Evolutionary conservation across 1,140 invertebrate species (phyloP).

Genomic region (Drosophila pruinosa): DNA sequence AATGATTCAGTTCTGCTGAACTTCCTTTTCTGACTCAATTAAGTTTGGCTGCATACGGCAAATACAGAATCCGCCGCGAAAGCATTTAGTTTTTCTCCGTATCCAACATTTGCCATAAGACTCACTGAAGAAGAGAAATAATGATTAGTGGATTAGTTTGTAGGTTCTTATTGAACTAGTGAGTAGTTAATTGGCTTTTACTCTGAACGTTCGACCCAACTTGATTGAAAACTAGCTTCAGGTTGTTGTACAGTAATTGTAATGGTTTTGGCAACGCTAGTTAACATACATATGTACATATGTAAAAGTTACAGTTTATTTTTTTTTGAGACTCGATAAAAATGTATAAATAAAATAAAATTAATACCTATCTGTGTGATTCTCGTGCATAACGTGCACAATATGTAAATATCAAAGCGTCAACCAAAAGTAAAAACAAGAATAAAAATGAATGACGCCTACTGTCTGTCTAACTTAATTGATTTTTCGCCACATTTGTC

Average conservation of each 20-base stretch:
- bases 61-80: too few species aligned
- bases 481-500: constrained; percentile 77
- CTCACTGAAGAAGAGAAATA: too few species aligned
- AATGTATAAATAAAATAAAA: constrained; percentile 34
- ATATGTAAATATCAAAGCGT: constrained; percentile 17
- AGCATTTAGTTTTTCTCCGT: too few species aligned
- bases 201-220: too few species aligned
- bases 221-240: too few species aligned
- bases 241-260: background rate
- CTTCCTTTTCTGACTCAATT: too few species aligned
- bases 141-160: too few species aligned
- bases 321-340: constrained; percentile 1
- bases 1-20: too few species aligned
- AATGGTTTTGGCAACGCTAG: constrained; percentile 10
- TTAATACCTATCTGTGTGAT: background rate
- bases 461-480: constrained; percentile 78
- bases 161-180: too few species aligned
- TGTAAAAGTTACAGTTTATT: constrained; percentile 33
- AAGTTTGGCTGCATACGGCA: too few species aligned
- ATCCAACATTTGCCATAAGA: too few species aligned
- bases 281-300: constrained; percentile 36
- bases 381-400: background rate
- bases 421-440: background rate
- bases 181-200: too few species aligned
- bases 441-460: constrained; percentile 65